Base-by-base conservation (phyloP, 2,113 vertebrate genomes). In the Heterotis niloticus region DNA sequence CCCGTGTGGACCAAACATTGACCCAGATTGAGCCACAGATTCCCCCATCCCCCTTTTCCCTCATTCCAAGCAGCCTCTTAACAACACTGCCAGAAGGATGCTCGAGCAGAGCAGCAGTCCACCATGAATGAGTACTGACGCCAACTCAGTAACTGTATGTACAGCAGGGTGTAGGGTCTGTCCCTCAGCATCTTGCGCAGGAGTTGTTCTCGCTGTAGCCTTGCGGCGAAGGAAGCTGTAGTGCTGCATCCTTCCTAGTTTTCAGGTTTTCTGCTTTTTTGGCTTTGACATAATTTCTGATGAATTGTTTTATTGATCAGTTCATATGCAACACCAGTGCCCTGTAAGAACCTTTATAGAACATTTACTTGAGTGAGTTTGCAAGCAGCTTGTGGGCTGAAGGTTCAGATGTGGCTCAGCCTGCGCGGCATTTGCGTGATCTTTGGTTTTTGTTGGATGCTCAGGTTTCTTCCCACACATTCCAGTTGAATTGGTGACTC, bases 71-170 rank as follows among this genome's bases (percentile, higher is more conserved):
- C 87, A 83, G 81, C 82, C 81, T 79, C 78, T 75, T 23, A 70
- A 67, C 80, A 80, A 86, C 80, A 85, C 85, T 86, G 86, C 83
- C 84, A 88, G 34, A 80, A 81, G 85, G 72, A 16, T 75, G 3
- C 79, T 88, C 87, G 86, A 85, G 89, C 87, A 28, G 79, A 65
- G 76, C 79, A 81, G 84, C 84, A 44, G 86, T 80, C 84, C 86
- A 87, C 87, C 89, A 90, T 92, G 86, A 90, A 90, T 90, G 86
- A 88, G 86, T 91, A 88, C 91, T 90, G 88, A 89, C 88, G 82
- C 87, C 87, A 90, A 88, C 85, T 84, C 34, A 44, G 34, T 44
- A 44, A 85, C 77, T 4, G 80, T 84, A 86, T 78, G 81, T 88
- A 86, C 84, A 82, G 85, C 71, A 85, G 57, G 29, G 12, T 56